Percentiles rank a stretch among this genome's conserved stretches.
These are phyloP conservation scores for Cygnus olor DNA, from an alignment of 2,797 vertebrate species.

Conservation along the genomic window DNA sequence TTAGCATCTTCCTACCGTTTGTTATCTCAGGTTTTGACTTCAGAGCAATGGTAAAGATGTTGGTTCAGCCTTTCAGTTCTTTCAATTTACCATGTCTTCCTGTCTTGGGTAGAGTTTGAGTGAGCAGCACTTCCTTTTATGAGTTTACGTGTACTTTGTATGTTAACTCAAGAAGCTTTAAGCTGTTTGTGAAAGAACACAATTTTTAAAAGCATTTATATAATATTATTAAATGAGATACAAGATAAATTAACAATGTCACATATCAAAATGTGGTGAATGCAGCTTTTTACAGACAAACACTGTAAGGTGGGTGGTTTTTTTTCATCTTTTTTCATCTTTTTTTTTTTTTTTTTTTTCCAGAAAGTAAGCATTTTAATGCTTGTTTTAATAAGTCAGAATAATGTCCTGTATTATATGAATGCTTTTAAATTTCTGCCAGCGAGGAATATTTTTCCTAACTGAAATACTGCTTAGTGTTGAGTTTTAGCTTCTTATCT, in stretches of 20 bases:
- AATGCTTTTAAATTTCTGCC: background rate
- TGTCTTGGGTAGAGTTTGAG: background rate
- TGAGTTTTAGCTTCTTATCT: background rate
- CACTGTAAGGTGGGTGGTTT: background rate
- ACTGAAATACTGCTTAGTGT: background rate
- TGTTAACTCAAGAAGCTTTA: background rate
- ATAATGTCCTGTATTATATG: background rate
- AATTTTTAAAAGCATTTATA: background rate
- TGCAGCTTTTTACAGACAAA: background rate
- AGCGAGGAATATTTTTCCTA: background rate
- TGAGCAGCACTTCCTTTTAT: background rate
- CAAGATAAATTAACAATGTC: background rate
- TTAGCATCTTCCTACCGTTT: background rate
- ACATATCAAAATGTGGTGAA: background rate
- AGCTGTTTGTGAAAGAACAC: background rate
- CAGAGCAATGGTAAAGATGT: background rate
- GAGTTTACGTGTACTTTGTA: background rate
- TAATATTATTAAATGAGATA: background rate
- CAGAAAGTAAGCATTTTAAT: background rate
- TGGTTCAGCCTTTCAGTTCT: background rate
- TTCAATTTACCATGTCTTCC: background rate
- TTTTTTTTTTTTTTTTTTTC: too few species aligned
- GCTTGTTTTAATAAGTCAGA: background rate
- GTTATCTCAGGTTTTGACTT: background rate
- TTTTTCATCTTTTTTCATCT: too few species aligned